Evolutionary conservation across 2,113 vertebrate species (phyloP).

Genomic region (Excalfactoria chinensis): DNA sequence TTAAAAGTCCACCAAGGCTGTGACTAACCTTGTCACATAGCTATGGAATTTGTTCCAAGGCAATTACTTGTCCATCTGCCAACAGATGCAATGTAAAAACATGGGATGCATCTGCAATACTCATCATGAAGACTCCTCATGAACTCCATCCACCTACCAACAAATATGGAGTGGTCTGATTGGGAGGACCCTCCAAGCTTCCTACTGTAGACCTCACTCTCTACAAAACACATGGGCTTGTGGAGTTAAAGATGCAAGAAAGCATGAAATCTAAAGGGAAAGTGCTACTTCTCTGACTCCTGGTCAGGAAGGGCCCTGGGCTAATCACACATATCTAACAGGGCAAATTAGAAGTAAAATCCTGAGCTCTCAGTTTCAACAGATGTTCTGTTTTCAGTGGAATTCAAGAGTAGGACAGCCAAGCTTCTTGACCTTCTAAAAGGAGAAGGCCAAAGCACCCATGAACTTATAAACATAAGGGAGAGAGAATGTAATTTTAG

Average conservation of each 20-base stretch:
- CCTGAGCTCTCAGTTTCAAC: not conserved
- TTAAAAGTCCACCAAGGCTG: not conserved
- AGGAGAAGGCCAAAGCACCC: not conserved
- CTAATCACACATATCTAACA: not conserved
- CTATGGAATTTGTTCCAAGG: not conserved
- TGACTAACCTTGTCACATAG: not conserved
- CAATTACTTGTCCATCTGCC: not conserved
- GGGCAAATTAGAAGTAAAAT: constrained; percentile 26
- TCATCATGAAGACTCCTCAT: not conserved
- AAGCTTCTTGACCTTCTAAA: not conserved
- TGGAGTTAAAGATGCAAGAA: not conserved
- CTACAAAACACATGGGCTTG: not conserved
- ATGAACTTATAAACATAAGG: not conserved
- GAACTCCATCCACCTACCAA: not conserved
- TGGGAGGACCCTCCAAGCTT: not conserved
- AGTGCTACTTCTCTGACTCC: not conserved
- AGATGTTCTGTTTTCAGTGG: not conserved
- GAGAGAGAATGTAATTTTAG: constrained; percentile 24
- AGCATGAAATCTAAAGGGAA: not conserved
- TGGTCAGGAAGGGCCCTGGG: fast-evolving
- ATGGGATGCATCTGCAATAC: not conserved
- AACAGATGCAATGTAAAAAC: not conserved
- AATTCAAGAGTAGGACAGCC: not conserved
- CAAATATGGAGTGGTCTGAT: not conserved
- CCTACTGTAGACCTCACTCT: not conserved